Base-by-base conservation (phyloP, 2,888 invertebrate genomes). In the Xylocampa areola region DNA sequence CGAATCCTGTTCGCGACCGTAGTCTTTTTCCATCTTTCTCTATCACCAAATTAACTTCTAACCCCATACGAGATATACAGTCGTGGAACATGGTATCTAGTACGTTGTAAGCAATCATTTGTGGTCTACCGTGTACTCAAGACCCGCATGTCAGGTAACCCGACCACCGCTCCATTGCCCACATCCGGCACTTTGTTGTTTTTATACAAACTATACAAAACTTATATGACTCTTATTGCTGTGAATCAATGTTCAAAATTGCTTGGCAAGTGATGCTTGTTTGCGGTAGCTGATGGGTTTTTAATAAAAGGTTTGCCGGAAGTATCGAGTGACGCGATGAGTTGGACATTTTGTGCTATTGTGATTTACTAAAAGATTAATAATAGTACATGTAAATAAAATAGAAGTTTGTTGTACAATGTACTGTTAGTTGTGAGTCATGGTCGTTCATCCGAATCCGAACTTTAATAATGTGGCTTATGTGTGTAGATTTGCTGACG, bases 181-280 rank as follows among this genome's bases (percentile, higher is more conserved):
- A 75, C 75, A 75, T 73, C 73, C 73, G 75, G 41, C 53, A 51
- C 55, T 57, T 73, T 71, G 75, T 73, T 49, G 35, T 41, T 36
- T 68, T 59, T 52, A 53, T 36, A 47, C 25, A 33, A 53, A 39
- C n/a, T 45, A 41, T 8, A 52, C 37, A 29, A 48, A 11, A 17
- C 6, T 48, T 14, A 23, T 0, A 23, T 6, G 4, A 25, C 19
- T 33, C 33, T 54, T 57, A 59, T 43, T 7, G 0, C 8, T 13
- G 30, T 1, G 21, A 0, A 0, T 1, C 50, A 71, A 13, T 33
- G 61, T 65, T 48, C 10, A 50, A 19, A 62, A 47, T 65, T 4
- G 13, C 21, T 0, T 33, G 13, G 4, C 51, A 57, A 4, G 2
- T 4, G 4, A 1, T 11, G 7, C 33, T 13, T 61, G 48, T 54